Percentiles rank a stretch among this genome's conserved stretches.
phyloP scores from a whole-genome alignment of 2,797 vertebrate genomes.

The Xenentodon cancila region DNA sequence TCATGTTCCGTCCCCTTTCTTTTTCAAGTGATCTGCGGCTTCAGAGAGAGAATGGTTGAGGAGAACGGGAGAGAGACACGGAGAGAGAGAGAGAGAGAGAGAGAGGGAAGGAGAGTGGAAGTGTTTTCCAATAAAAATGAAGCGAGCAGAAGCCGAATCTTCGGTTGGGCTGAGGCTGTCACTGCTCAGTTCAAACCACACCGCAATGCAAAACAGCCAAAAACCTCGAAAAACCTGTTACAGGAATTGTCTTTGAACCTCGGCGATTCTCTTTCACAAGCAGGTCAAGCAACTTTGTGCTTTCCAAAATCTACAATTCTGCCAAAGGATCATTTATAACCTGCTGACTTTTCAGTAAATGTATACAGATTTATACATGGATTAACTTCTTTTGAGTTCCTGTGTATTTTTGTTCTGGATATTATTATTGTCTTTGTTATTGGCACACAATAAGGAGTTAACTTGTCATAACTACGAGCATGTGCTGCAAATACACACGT shows the following conservation, averaged over 20 bases:
- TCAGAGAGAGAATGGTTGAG: constrained; percentile 60
- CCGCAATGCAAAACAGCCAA: constrained; percentile 68
- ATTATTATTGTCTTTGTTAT: constrained; percentile 53
- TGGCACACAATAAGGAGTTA: constrained; percentile 60
- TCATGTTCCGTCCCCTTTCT: constrained; percentile 74
- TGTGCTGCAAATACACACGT: constrained; percentile 38
- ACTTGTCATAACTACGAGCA: constrained; percentile 69
- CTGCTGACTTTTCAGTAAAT: constrained; percentile 6
- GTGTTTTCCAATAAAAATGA: constrained; percentile 80
- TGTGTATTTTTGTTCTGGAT: constrained; percentile 39
- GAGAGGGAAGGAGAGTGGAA: constrained; percentile 18
- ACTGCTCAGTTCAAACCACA: constrained; percentile 80
- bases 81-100: constrained; percentile 16
- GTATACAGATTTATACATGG: constrained; percentile 8
- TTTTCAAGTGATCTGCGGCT: constrained; percentile 76
- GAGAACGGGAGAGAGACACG: constrained; percentile 21
- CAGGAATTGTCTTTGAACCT: constrained; percentile 76
- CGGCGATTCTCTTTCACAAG: constrained; percentile 58
- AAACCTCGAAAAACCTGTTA: constrained; percentile 65
- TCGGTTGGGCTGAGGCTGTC: constrained; percentile 74
- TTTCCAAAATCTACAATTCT: constrained; percentile 23
- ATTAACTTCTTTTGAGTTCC: constrained; percentile 31
- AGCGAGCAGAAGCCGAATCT: constrained; percentile 62
- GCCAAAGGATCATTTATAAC: not conserved
- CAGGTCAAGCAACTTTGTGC: constrained; percentile 56